phyloP scores from a whole-genome alignment of 2,797 vertebrate genomes.

The Coracias cyanogaster region DNA sequence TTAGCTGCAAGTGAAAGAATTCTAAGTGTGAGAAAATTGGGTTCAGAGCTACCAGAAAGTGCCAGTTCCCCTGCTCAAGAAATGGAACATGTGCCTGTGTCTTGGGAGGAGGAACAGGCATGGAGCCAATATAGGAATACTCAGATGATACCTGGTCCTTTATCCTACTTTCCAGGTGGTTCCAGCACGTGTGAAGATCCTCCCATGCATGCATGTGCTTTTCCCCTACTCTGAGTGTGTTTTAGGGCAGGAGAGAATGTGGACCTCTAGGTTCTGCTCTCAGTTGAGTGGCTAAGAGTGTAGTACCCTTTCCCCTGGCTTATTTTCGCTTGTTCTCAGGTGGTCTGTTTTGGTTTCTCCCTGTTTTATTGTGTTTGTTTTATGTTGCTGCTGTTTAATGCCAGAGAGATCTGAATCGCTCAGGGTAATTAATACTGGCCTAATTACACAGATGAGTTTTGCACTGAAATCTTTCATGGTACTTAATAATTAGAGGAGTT shows the following conservation, averaged over 20 bases:
- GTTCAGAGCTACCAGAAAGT: not conserved
- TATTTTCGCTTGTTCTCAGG: not conserved
- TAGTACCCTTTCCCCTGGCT: not conserved
- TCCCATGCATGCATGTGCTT: rapidly evolving
- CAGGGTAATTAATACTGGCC: conserved; percentile 32
- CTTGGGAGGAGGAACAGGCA: not conserved
- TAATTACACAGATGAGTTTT: conserved; percentile 7
- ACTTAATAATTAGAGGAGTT: not conserved
- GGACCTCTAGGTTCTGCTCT: not conserved
- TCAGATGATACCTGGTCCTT: not conserved
- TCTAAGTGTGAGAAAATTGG: not conserved
- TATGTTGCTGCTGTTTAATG: not conserved
- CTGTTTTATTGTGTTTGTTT: not conserved
- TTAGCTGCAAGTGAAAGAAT: not conserved
- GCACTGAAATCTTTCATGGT: conserved; percentile 16
- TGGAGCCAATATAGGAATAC: rapidly evolving
- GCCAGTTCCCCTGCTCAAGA: not conserved
- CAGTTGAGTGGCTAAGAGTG: not conserved
- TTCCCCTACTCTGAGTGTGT: not conserved
- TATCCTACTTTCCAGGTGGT: not conserved
- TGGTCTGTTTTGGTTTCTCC: not conserved
- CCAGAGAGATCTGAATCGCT: not conserved
- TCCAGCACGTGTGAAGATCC: not conserved
- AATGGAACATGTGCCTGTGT: not conserved
- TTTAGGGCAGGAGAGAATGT: not conserved